Base-by-base conservation (phyloP, 2,113 vertebrate genomes). In the Rattus rattus region DNA sequence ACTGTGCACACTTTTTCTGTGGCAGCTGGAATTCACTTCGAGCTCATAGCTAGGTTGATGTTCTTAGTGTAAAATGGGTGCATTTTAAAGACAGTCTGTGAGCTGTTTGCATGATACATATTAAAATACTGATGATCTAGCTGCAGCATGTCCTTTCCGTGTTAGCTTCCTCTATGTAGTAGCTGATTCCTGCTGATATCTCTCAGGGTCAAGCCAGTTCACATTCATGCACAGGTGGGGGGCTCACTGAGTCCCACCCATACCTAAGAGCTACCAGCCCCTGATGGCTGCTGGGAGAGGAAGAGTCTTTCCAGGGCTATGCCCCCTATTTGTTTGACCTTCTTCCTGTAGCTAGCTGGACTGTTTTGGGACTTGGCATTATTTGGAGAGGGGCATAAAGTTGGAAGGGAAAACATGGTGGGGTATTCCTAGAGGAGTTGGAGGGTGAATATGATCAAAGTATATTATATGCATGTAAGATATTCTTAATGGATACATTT, bases 1-100 rank as follows among this genome's bases (percentile, higher is more conserved):
- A 26, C 20, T 90, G 59, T 54, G 28, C 47, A 72, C 33, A 9
- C 70, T 69, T 65, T n/a, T 61, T 70, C 63, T 54, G 52, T 8
- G 61, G 56, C 86, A 10, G 79, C 73, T 80, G 52, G 22, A 92
- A 56, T 93, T 96, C 65, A 92, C 76, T 80, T 84, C 2, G 43
- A 33, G 43, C 63, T 33, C 26, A 85, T 47, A 86, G 59, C 28
- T 12, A 65, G 67, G 83, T 1, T 47, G 59, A 49, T 88, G 9
- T 77, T 52, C 63, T 91, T 28, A 59, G 26, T 94, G 0, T 72
- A 59, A 80, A 85, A 70, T 86, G 59, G 3, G 12, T 77, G 36
- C 28, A 59, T 93, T 94, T 79, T 83, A 70, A 90, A 93, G 77
- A 73, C 1, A 33, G 2, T 20, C 0, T 59, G 47, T 24, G 52